phyloP scores from a whole-genome alignment of 2,888 invertebrate species.

The Amphimallon solstitiale region DNA sequence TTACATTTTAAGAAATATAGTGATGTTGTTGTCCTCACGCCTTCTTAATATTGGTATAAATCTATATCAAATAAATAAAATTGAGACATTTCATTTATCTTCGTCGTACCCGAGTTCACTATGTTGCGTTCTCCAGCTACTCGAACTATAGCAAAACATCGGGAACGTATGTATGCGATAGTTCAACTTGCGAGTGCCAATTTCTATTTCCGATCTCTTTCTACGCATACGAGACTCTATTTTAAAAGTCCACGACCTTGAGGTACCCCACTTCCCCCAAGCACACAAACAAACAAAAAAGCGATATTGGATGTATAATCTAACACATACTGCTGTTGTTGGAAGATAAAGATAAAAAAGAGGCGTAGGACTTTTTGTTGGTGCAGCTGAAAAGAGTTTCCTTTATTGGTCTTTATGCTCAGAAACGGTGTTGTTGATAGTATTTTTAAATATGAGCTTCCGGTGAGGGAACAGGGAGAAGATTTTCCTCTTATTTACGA shows the following conservation, averaged over 20 bases:
- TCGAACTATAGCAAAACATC: conserved; percentile 1
- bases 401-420: neutral
- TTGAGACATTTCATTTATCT: conserved; percentile 11
- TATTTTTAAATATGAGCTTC: conserved; percentile 16
- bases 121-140: neutral
- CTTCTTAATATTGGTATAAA: too few relatives aligned
- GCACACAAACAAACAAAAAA: neutral
- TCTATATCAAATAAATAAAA: too few relatives aligned
- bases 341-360: neutral
- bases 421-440: neutral
- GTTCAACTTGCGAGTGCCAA: conserved; percentile 31
- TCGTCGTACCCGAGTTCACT: conserved; percentile 12
- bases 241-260: conserved; percentile 37
- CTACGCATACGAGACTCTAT: conserved; percentile 27
- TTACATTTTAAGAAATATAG: too few relatives aligned
- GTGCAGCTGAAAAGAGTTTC: conserved; percentile 21
- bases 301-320: conserved; percentile 11
- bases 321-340: conserved; percentile 6
- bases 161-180: conserved; percentile 1
- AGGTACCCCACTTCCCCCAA: conserved; percentile 23
- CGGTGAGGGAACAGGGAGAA: neutral
- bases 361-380: conserved; percentile 13
- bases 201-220: conserved; percentile 35
- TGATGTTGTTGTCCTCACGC: too few relatives aligned
- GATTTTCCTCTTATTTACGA: neutral